Evolutionary conservation across 2,113 vertebrate genomes (phyloP).

Genomic region (Elanoides forficatus): DNA sequence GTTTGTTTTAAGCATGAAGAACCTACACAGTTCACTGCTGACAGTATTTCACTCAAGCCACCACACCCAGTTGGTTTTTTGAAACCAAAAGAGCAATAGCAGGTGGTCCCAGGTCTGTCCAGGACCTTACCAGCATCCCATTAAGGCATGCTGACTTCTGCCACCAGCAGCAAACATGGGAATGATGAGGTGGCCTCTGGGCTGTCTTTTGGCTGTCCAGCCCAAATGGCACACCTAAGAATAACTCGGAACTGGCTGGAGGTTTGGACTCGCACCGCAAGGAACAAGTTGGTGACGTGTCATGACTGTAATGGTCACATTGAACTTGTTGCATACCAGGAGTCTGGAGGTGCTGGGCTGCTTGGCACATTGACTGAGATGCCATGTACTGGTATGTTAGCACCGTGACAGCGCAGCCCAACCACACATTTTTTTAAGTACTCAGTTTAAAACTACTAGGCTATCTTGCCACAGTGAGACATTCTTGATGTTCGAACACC

Average conservation of each 20-base stretch:
- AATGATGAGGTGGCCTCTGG: not conserved
- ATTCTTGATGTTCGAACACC: not conserved
- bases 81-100: not conserved
- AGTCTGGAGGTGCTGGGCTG: not conserved
- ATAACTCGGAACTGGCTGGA: not conserved
- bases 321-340: not conserved
- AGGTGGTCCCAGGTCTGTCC: not conserved
- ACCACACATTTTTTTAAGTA: not conserved
- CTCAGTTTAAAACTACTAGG: not conserved
- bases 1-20: not conserved
- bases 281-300: not conserved
- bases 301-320: not conserved
- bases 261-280: not conserved
- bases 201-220: not conserved
- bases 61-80: not conserved
- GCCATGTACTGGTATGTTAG: not conserved
- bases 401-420: not conserved
- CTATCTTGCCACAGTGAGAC: not conserved
- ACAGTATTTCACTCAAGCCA: not conserved
- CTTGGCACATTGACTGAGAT: not conserved
- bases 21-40: not conserved
- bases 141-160: not conserved
- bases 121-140: not conserved
- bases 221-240: not conserved
- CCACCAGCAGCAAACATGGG: not conserved